Evolutionary conservation across 1,140 invertebrate species (phyloP).

Genomic region (Achroia grisella): DNA sequence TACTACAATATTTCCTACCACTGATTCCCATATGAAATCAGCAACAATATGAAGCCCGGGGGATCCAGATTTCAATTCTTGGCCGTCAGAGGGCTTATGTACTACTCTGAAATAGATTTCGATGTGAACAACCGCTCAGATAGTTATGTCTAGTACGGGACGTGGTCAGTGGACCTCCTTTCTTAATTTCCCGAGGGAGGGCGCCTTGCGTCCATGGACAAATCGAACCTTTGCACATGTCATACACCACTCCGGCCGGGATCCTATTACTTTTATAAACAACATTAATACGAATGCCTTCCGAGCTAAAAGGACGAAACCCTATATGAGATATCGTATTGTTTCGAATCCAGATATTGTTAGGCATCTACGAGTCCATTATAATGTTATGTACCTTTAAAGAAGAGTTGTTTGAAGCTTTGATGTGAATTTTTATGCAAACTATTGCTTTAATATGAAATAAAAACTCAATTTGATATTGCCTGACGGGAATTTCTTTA

Average conservation of each 20-base stretch:
- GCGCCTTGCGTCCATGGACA: conserved; percentile 42
- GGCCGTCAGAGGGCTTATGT: neutral
- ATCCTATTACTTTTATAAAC: conserved; percentile 47
- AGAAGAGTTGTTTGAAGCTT: neutral
- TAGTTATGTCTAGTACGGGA: conserved; percentile 11
- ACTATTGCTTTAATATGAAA: conserved; percentile 3
- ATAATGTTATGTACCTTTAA: neutral
- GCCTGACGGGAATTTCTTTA: conserved; percentile 13
- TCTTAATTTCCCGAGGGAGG: conserved; percentile 61
- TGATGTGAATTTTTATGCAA: neutral
- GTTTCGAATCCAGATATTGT: neutral
- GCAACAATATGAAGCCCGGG: neutral
- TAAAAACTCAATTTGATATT: conserved; percentile 16
- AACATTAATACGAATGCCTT: conserved; percentile 24
- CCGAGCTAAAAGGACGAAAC: neutral
- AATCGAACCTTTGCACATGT: conserved; percentile 45
- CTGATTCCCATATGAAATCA: no score
- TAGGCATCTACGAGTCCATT: neutral
- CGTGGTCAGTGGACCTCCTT: conserved; percentile 50
- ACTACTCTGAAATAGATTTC: conserved; percentile 3
- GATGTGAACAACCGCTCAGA: neutral
- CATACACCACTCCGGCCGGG: conserved; percentile 12
- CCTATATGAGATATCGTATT: neutral
- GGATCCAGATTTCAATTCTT: conserved; percentile 2
- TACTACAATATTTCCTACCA: no score